Evolutionary conservation across 2,113 vertebrate genomes (phyloP).

Genomic region (Rhinolophus sinicus): DNA sequence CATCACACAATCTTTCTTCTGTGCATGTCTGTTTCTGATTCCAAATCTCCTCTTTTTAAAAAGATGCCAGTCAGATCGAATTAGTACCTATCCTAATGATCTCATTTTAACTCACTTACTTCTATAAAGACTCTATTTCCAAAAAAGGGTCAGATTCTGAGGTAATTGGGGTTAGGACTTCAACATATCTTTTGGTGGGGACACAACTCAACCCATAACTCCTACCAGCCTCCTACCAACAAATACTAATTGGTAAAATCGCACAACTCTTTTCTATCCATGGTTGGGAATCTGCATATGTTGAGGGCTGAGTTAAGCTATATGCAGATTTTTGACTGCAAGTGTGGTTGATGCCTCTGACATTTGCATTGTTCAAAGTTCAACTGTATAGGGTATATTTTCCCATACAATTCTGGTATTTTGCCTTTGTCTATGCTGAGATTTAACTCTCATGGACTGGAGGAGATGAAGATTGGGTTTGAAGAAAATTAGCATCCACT

Average conservation of each 20-base stretch:
- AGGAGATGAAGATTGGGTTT: background rate
- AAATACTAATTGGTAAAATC: background rate
- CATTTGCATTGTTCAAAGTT: background rate
- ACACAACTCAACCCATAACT: background rate
- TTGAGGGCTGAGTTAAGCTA: background rate
- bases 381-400: background rate
- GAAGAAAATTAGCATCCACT: background rate
- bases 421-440: background rate
- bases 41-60: background rate
- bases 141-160: background rate
- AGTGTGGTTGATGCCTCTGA: background rate
- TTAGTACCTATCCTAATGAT: background rate
- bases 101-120: background rate
- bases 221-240: background rate
- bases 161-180: background rate
- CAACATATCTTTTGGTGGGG: background rate
- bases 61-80: background rate
- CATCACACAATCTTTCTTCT: background rate
- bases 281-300: background rate
- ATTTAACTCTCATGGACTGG: background rate
- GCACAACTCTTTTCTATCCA: background rate
- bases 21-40: background rate
- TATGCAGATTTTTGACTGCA: background rate
- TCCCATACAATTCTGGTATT: background rate
- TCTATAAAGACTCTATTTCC: background rate